phyloP scores from a whole-genome alignment of 1,140 invertebrate genomes.

The Micrasema longulum region DNA sequence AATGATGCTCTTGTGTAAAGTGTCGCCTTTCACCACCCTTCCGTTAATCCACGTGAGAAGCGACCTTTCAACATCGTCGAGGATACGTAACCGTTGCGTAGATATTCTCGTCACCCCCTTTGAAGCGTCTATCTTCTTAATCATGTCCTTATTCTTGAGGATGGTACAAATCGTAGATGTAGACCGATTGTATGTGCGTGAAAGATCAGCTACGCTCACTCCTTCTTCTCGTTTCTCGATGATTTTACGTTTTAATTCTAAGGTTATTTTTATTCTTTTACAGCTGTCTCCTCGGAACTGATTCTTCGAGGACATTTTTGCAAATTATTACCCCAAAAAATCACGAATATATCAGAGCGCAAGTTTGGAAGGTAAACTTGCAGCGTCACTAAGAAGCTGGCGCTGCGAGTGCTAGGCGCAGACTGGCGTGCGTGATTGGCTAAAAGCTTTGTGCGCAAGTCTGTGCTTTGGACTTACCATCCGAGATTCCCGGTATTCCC shows the following conservation, averaged over 20 bases:
- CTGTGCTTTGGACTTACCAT: background rate
- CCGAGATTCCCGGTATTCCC: background rate
- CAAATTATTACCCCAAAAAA: slow-evolving; percentile 42
- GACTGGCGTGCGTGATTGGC: background rate
- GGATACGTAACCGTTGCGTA: too few species aligned
- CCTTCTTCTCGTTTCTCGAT: too few species aligned
- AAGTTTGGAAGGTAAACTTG: slow-evolving; percentile 16
- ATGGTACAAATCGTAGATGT: too few species aligned
- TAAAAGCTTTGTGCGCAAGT: too few species aligned
- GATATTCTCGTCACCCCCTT: background rate
- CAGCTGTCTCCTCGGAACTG: slow-evolving; percentile 32
- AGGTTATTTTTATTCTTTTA: slow-evolving; percentile 42
- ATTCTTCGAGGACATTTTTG: slow-evolving; percentile 45
- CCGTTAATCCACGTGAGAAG: too few species aligned
- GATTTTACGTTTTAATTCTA: slow-evolving; percentile 46
- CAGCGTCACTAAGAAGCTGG: slow-evolving; percentile 1
- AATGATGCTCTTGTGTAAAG: slow-evolving; percentile 35
- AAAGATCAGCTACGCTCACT: too few species aligned
- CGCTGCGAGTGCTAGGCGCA: background rate
- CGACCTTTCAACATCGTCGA: slow-evolving; percentile 6
- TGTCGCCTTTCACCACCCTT: too few species aligned
- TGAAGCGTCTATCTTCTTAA: too few species aligned
- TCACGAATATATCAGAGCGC: slow-evolving; percentile 5
- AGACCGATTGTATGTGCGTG: too few species aligned
- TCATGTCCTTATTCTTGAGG: too few species aligned